Conservation (phyloP, 2,888 invertebrate genomes). For the Cephalotes varians region DNA sequence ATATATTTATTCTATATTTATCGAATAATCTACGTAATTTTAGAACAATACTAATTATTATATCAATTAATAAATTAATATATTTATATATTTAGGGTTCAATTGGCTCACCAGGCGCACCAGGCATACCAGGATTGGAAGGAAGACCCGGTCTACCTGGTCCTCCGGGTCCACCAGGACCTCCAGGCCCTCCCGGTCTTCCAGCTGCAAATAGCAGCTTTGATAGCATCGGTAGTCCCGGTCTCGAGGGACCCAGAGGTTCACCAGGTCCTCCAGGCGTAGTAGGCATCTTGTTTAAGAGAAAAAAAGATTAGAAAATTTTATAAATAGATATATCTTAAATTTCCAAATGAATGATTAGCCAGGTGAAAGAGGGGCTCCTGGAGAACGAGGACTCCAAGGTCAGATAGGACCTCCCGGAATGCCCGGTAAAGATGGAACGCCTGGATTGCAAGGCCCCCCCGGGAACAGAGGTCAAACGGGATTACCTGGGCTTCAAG, state of each 20-base stretch:
- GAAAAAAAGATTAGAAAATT: neutral
- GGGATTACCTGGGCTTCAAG: slow-evolving; percentile 88
- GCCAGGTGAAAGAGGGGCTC: slow-evolving; percentile 88
- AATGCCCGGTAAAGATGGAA: slow-evolving; percentile 87
- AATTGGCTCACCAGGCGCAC: slow-evolving; percentile 74
- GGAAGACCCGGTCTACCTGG: slow-evolving; percentile 82
- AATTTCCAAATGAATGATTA: slow-evolving; percentile 70
- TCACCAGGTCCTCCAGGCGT: slow-evolving; percentile 87
- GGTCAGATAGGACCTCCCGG: slow-evolving; percentile 88
- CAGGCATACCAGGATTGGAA: slow-evolving; percentile 81
- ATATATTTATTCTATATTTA: neutral
- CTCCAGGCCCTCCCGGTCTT: slow-evolving; percentile 72
- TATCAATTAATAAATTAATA: neutral
- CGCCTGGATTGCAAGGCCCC: slow-evolving; percentile 88
- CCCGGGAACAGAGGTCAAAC: slow-evolving; percentile 88
- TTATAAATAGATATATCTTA: neutral
- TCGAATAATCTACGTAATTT: neutral
- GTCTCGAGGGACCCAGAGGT: slow-evolving; percentile 86
- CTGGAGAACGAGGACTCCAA: slow-evolving; percentile 87
- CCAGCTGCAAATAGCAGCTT: slow-evolving; percentile 72
- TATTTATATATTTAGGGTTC: slow-evolving; percentile 62
- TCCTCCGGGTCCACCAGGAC: slow-evolving; percentile 77
- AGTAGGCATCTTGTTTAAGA: slow-evolving; percentile 81
- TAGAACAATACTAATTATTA: neutral
- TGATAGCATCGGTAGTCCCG: slow-evolving; percentile 85